Evolutionary conservation across 2,888 invertebrate genomes (phyloP), one percentile per base, ranked within the genome.

Genomic region (Carpatolechia fugitivella): DNA sequence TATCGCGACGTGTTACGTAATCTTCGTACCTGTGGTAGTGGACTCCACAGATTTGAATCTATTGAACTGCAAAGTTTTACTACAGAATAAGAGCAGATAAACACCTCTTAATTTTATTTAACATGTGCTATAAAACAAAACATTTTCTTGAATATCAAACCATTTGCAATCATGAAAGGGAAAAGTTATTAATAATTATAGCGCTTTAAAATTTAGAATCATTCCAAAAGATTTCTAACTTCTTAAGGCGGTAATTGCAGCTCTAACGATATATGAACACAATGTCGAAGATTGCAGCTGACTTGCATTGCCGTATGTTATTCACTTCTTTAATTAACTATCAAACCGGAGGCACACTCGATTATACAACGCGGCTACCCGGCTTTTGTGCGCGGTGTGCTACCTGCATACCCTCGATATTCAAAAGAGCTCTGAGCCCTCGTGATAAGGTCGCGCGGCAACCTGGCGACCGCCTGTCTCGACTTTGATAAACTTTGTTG

Each of bases 261-360:
- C 82, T 81, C 81, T 56, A 52, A 47, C 16, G 53, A 57, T 44
- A 60, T 74, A 68, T 63, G 56, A 10, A 59, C 62, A 66, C 62
- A 69, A 68, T 71, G 72, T 75, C 75, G 78, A 76, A 80, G 80
- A 84, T 79, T 84, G 82, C 84, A 84, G 82, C 80, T 87, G 85
- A 85, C 85, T 85, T 82, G 82, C 82, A 83, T 75, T 80, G 80
- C 82, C 72, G 76, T 73, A 72, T 76, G 80, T 83, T 85, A 87
- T 87, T 88, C 86, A 85, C 78, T 82, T 79, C 86, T 85, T 86
- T 90, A 89, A 90, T 89, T 88, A 89, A 84, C 85, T 87, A 85
- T 87, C 85, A 82, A 81, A 83, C 80, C 79, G 76, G 80, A 79
- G 83, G 82, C 82, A 82, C 80, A 81, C 83, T 88, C 85, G 83